A percentile compares a stretch with the other conserved stretches of the same genome.
phyloP scores from a whole-genome alignment of 2,113 vertebrate species.

The Thunnus thynnus region DNA sequence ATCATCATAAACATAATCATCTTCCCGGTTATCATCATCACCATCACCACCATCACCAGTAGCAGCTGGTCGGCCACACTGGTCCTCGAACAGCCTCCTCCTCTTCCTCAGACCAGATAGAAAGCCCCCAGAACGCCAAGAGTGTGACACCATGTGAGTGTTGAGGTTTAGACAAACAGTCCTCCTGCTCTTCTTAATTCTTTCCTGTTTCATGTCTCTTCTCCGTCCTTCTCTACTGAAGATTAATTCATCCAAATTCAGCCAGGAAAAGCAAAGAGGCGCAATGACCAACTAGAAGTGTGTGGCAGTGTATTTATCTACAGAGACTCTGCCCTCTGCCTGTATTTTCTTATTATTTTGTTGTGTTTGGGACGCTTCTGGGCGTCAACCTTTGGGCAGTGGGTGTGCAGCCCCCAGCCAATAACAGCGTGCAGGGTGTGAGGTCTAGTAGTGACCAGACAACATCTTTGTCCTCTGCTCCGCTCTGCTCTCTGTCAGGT shows the following conservation, averaged over 20 bases:
- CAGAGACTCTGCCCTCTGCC: no score
- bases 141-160: neutral
- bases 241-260: neutral
- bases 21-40: neutral
- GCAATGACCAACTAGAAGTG: no score
- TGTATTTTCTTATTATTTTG: no score
- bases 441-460: no score
- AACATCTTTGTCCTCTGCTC: no score
- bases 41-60: neutral
- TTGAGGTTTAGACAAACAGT: neutral
- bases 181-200: neutral
- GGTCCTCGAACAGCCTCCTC: constrained; percentile 75
- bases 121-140: constrained; percentile 5
- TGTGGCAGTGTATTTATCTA: no score
- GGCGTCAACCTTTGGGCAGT: no score
- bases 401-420: no score
- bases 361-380: no score
- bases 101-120: constrained; percentile 81
- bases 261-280: neutral
- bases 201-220: neutral
- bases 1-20: neutral
- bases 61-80: constrained; percentile 65
- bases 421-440: no score
- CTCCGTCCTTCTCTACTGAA: neutral
- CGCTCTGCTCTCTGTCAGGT: no score